Percentiles rank a stretch among this genome's conserved stretches.
phyloP scores from a whole-genome alignment of 2,888 invertebrate genomes.

The Dryococelus australis region DNA sequence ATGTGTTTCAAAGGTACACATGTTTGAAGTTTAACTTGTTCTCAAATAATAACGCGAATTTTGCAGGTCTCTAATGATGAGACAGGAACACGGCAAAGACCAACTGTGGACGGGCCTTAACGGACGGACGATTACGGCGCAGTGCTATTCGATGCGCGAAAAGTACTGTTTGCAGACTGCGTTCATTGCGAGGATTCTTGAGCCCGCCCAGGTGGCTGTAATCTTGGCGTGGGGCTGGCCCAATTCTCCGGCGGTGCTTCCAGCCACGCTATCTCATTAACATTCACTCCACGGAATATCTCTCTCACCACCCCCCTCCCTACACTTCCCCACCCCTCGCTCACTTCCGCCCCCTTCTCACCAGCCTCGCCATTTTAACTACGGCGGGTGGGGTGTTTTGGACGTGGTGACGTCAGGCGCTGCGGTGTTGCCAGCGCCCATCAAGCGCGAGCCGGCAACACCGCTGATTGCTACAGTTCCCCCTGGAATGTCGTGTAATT shows the following conservation, averaged over 20 bases:
- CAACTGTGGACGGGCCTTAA: neutral
- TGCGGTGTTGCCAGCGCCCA: neutral
- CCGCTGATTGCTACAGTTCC: conserved; percentile 11
- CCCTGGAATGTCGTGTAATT: conserved; percentile 6
- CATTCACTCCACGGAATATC: neutral
- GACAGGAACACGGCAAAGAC: neutral
- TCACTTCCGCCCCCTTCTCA: no score
- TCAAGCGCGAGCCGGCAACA: neutral
- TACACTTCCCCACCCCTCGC: no score
- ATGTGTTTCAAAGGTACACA: no score
- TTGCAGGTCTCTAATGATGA: no score
- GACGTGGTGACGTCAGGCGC: conserved; percentile 3
- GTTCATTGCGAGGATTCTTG: neutral
- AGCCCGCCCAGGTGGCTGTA: conserved; percentile 9
- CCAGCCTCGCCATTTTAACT: no score
- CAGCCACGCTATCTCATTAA: conserved; percentile 6
- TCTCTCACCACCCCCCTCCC: neutral
- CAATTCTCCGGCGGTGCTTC: no score
- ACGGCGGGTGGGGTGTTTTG: neutral
- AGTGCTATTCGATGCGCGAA: neutral
- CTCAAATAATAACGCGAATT: no score
- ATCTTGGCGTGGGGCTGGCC: neutral
- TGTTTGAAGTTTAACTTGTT: no score
- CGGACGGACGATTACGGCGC: neutral
- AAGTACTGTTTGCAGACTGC: neutral